Conservation (phyloP, 2,888 invertebrate species). For the Drosophila algonquin region DNA sequence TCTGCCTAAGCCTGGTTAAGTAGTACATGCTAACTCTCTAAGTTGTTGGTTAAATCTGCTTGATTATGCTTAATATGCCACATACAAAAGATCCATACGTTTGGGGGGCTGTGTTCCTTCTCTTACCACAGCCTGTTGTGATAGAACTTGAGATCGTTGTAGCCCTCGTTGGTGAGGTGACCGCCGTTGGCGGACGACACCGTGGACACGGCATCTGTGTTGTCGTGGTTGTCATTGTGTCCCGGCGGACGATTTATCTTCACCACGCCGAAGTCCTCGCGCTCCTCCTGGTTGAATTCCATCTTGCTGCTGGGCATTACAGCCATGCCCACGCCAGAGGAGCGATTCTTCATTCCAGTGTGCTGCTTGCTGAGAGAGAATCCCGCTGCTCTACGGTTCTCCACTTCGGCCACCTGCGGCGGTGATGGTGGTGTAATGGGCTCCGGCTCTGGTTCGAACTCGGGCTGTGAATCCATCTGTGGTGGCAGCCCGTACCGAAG, state of each 20-base stretch:
- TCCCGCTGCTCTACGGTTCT: slow-evolving; percentile 72
- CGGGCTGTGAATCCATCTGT: slow-evolving; percentile 25
- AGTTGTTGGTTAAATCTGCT: slow-evolving; percentile 45
- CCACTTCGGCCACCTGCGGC: slow-evolving; percentile 59
- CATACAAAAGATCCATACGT: slow-evolving; percentile 63
- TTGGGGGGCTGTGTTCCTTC: background rate
- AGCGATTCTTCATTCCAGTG: slow-evolving; percentile 84
- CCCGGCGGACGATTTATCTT: slow-evolving; percentile 82
- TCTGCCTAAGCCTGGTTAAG: slow-evolving; percentile 23
- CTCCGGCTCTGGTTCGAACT: slow-evolving; percentile 36
- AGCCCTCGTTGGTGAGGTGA: slow-evolving; percentile 87
- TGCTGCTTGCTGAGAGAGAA: slow-evolving; percentile 83
- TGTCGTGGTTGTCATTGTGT: slow-evolving; percentile 72
- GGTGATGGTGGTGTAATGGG: slow-evolving; percentile 48
- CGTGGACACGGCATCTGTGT: slow-evolving; percentile 82
- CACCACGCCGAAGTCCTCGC: slow-evolving; percentile 82
- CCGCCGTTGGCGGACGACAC: slow-evolving; percentile 82
- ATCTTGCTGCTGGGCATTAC: slow-evolving; percentile 83
- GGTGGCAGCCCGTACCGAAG: background rate
- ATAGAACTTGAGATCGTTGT: slow-evolving; percentile 91
- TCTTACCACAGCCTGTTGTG: slow-evolving; percentile 91
- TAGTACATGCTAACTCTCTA: slow-evolving; percentile 53
- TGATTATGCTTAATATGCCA: slow-evolving; percentile 57
- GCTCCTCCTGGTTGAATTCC: slow-evolving; percentile 83
- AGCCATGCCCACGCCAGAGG: slow-evolving; percentile 83